phyloP scores from a whole-genome alignment of 1,140 invertebrate genomes.

The Spodoptera frugiperda region DNA sequence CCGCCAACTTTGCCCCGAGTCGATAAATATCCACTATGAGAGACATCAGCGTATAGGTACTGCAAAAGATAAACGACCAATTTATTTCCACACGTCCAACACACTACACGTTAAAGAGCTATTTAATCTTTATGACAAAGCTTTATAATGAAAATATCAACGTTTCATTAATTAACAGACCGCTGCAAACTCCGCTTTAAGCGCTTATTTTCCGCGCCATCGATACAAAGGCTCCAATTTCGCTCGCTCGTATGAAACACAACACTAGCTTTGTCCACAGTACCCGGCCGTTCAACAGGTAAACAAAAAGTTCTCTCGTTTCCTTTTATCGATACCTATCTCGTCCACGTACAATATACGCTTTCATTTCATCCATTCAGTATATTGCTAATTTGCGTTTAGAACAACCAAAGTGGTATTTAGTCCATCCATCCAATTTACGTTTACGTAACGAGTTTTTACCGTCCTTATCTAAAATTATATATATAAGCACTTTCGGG shows the following conservation, averaged over 20 bases:
- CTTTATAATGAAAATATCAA: constrained; percentile 28
- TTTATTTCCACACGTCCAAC: constrained; percentile 24
- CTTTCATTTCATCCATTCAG: constrained; percentile 5
- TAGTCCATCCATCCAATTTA: background rate
- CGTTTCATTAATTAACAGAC: constrained; percentile 33
- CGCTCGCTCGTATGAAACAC: constrained; percentile 20
- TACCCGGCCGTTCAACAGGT: constrained; percentile 52
- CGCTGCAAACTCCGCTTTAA: constrained; percentile 25
- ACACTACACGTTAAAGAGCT: constrained; percentile 10
- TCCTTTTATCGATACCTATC: constrained; percentile 41
- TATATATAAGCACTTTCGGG: too few species aligned
- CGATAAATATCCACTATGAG: background rate
- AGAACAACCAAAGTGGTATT: background rate
- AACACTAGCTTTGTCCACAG: constrained; percentile 34
- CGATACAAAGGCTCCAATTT: constrained; percentile 46
- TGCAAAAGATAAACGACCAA: constrained; percentile 31
- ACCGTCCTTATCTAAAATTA: background rate
- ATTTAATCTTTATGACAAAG: constrained; percentile 28
- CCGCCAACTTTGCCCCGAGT: background rate
- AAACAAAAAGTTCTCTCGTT: constrained; percentile 50
- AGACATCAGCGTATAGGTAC: background rate
- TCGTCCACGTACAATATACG: constrained; percentile 26
- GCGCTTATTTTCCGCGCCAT: constrained; percentile 43
- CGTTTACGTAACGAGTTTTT: background rate
- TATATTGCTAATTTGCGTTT: background rate